Percentiles rank a stretch among this genome's conserved stretches.
Conservation (phyloP, 2,888 invertebrate species). For the Drosophila yooni region DNA sequence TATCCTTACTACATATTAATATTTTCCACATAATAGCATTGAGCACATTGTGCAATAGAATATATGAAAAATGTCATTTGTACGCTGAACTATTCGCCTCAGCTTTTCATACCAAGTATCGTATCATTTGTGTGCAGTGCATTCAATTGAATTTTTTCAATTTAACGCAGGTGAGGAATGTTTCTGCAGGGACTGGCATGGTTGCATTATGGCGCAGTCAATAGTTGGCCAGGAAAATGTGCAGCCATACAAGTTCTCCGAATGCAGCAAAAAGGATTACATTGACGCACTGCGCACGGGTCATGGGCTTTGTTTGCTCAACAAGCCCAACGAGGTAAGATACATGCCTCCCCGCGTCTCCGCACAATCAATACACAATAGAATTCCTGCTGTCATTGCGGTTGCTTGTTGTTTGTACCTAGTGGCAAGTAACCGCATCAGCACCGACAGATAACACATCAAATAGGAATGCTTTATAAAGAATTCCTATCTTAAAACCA, state of each 20-base stretch:
- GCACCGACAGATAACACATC: neutral
- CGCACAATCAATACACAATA: slow-evolving; percentile 36
- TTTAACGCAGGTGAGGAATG: slow-evolving; percentile 89
- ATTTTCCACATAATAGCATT: neutral
- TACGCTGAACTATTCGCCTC: neutral
- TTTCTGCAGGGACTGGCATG: slow-evolving; percentile 97
- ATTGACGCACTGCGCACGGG: slow-evolving; percentile 94
- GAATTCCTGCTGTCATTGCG: slow-evolving; percentile 19
- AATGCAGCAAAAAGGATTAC: slow-evolving; percentile 96
- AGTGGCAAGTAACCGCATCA: slow-evolving; percentile 15
- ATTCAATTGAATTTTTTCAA: slow-evolving; percentile 1
- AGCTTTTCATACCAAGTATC: neutral
- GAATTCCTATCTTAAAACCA: neutral
- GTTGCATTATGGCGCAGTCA: slow-evolving; percentile 97
- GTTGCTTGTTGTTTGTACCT: slow-evolving; percentile 16
- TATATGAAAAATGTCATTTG: neutral
- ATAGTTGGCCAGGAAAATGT: slow-evolving; percentile 96
- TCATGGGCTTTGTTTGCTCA: slow-evolving; percentile 95
- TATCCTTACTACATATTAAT: neutral
- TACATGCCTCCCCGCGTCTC: neutral
- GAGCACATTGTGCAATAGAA: neutral
- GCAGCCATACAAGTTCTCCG: slow-evolving; percentile 98
- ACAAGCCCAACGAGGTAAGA: slow-evolving; percentile 95
- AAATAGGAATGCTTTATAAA: neutral
- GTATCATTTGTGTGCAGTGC: neutral